A percentile compares a stretch with the other conserved stretches of the same genome.
Conservation (phyloP, 2,888 invertebrate genomes). For the Heliconius hortense region DNA sequence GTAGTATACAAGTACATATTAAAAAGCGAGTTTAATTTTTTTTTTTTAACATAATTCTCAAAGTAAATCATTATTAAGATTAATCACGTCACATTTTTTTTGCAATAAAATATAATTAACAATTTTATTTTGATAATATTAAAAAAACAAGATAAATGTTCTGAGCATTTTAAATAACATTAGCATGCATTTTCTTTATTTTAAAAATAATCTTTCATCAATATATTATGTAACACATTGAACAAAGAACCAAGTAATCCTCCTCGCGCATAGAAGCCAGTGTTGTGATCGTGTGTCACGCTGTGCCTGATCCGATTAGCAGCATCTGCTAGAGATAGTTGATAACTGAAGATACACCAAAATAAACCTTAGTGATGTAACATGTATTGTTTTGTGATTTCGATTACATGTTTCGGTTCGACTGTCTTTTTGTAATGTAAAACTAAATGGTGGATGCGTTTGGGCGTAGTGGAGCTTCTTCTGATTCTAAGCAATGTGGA, state of each 20-base stretch:
- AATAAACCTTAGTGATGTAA: constrained; percentile 11
- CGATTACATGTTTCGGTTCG: too few relatives aligned
- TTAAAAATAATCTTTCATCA: not conserved
- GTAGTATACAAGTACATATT: too few relatives aligned
- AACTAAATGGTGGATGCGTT: too few relatives aligned
- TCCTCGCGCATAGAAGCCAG: constrained; percentile 27
- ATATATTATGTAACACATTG: not conserved
- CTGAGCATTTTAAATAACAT: not conserved
- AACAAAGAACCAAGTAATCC: constrained; percentile 38
- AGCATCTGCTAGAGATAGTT: constrained; percentile 52
- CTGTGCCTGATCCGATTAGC: constrained; percentile 56
- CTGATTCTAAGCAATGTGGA: too few relatives aligned
- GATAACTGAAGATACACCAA: constrained; percentile 4
- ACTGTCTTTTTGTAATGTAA: too few relatives aligned
- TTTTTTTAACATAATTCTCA: too few relatives aligned
- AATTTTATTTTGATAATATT: too few relatives aligned
- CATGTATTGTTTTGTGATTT: not conserved
- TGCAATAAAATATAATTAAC: too few relatives aligned
- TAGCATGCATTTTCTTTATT: not conserved
- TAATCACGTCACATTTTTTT: too few relatives aligned
- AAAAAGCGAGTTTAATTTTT: too few relatives aligned
- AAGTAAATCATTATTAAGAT: too few relatives aligned
- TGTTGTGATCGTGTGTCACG: constrained; percentile 37
- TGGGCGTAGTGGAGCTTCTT: too few relatives aligned
- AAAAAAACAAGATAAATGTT: not conserved